Percentiles rank a stretch among this genome's conserved stretches.
These are phyloP conservation scores for Leptodactylus fuscus DNA, from an alignment of 2,113 vertebrate species.

Conservation along the genomic window DNA sequence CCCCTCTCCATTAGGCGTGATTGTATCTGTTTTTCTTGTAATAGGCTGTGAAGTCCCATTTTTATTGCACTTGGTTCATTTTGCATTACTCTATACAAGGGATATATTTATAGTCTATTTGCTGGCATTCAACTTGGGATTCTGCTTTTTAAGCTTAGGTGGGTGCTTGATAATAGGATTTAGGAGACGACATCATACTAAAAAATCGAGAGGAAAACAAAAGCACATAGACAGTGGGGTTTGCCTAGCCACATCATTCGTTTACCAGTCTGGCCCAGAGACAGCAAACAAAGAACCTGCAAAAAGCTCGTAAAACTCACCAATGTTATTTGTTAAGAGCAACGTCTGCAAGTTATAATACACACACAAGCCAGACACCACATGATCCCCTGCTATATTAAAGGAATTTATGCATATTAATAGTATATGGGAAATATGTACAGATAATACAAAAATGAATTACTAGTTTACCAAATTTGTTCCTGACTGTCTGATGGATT, in stretches of 20 bases:
- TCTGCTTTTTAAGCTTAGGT: neutral
- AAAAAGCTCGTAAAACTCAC: neutral
- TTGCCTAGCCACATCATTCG: constrained; percentile 49
- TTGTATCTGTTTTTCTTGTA: constrained; percentile 26
- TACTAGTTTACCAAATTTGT: neutral
- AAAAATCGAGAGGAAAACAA: constrained; percentile 26
- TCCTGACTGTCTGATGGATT: neutral
- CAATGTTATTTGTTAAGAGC: no score
- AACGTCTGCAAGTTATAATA: no score
- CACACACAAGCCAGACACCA: neutral
- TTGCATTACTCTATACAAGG: neutral
- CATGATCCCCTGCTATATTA: neutral
- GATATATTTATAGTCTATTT: constrained; percentile 13
- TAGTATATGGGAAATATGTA: neutral
- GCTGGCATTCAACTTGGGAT: constrained; percentile 12
- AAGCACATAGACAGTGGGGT: constrained; percentile 34
- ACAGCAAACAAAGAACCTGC: constrained; percentile 3
- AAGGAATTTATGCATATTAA: neutral
- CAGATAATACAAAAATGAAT: neutral
- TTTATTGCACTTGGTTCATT: constrained; percentile 30
- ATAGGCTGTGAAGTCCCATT: constrained; percentile 26
- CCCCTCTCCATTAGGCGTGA: constrained; percentile 43
- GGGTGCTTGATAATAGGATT: neutral
- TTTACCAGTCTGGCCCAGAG: constrained; percentile 46
- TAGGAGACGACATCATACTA: neutral